phyloP scores from a whole-genome alignment of 2,113 vertebrate genomes.

The Picathartes gymnocephalus region DNA sequence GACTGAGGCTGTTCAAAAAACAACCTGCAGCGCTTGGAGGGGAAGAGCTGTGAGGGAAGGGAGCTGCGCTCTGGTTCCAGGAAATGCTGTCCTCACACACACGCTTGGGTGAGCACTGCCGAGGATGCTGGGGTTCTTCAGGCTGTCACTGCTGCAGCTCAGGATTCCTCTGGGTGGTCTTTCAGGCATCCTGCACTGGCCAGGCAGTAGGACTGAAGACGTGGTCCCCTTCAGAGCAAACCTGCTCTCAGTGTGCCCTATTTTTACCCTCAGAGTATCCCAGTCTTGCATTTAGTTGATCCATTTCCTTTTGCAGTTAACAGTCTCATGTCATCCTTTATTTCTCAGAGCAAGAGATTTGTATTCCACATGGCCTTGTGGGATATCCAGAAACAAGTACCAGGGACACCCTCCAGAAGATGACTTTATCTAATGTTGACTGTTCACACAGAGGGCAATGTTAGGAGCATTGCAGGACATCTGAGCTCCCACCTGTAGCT shows the following conservation, averaged over 20 bases:
- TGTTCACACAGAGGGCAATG: not conserved
- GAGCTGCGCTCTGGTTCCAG: not conserved
- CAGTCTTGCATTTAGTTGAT: not conserved
- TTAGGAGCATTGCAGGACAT: not conserved
- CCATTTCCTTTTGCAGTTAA: not conserved
- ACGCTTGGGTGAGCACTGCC: rapidly evolving
- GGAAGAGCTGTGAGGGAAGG: not conserved
- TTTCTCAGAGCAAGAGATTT: not conserved
- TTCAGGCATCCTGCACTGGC: not conserved
- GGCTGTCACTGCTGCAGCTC: not conserved
- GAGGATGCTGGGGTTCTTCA: not conserved
- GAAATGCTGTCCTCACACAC: not conserved
- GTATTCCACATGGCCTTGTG: rapidly evolving
- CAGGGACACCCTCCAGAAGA: not conserved
- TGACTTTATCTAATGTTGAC: not conserved
- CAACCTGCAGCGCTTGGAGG: not conserved
- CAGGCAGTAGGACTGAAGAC: not conserved
- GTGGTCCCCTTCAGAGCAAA: not conserved
- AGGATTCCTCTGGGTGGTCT: not conserved
- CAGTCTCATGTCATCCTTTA: not conserved
- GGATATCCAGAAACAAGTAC: not conserved
- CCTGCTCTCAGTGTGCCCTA: not conserved
- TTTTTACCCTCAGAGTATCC: not conserved
- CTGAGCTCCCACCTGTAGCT: not conserved
- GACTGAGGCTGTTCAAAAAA: not conserved